phyloP scores from a whole-genome alignment of 2,888 invertebrate genomes.

The Luperina testacea region DNA sequence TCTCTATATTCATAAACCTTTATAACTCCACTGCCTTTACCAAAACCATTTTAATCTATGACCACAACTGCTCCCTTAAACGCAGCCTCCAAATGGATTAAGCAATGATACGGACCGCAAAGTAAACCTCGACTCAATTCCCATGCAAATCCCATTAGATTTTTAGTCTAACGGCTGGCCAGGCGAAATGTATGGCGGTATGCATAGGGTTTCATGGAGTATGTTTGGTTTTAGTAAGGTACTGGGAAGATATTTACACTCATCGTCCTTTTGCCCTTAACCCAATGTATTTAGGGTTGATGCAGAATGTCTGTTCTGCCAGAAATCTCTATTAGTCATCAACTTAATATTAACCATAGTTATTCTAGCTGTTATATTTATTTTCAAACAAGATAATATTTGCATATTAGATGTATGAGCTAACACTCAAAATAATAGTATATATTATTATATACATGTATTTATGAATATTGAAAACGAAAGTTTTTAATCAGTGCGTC shows the following conservation, averaged over 20 bases:
- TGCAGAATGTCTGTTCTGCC: neutral
- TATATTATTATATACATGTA: neutral
- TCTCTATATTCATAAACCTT: constrained; percentile 19
- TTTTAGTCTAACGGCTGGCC: constrained; percentile 77
- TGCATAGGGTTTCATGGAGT: neutral
- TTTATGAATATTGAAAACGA: no score
- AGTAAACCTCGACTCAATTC: constrained; percentile 79
- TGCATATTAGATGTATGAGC: neutral
- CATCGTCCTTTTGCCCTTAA: neutral
- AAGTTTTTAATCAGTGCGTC: no score
- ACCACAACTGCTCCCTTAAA: constrained; percentile 49
- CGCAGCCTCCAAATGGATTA: constrained; percentile 81
- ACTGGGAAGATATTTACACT: no score
- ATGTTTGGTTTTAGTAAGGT: constrained; percentile 19
- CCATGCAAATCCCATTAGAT: constrained; percentile 84
- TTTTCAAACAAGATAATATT: no score
- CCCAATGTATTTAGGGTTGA: neutral
- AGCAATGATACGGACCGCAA: constrained; percentile 78
- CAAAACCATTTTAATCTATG: constrained; percentile 55
- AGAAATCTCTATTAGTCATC: neutral
- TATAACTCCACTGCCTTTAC: constrained; percentile 33
- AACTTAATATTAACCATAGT: neutral
- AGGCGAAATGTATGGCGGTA: constrained; percentile 33
- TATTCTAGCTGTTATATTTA: neutral
- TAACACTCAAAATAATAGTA: no score